phyloP scores from a whole-genome alignment of 1,140 invertebrate genomes.

The Saccostrea cuccullata region DNA sequence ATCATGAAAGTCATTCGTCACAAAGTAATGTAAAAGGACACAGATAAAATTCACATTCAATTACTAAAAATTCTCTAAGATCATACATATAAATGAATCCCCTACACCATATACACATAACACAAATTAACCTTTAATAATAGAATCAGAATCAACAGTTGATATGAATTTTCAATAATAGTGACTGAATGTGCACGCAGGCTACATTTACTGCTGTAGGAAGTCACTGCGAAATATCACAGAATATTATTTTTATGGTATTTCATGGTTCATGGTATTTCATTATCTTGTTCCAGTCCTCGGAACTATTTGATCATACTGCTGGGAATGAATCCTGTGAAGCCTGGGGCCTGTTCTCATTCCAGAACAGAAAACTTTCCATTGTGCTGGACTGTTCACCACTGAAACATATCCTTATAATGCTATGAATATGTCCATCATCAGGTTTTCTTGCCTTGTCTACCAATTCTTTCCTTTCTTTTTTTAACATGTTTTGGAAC shows the following conservation, averaged over 20 bases:
- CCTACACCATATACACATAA: too few species aligned
- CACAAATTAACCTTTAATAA: too few species aligned
- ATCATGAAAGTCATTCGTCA: too few species aligned
- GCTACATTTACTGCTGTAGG: background rate
- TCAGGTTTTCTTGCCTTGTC: conserved; percentile 52
- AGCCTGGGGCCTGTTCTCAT: conserved; percentile 71
- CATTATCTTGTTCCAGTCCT: background rate
- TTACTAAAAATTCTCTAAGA: too few species aligned
- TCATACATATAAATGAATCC: too few species aligned
- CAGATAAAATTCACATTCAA: too few species aligned
- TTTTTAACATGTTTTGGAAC: conserved; percentile 98
- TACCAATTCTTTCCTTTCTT: conserved; percentile 79
- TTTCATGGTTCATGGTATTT: too few species aligned
- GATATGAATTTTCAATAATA: background rate
- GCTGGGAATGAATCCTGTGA: background rate
- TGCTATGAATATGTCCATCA: background rate
- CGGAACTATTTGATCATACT: background rate
- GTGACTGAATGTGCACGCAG: background rate
- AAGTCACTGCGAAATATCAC: background rate
- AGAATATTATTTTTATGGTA: background rate
- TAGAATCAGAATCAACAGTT: too few species aligned
- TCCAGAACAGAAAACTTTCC: background rate
- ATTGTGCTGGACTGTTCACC: background rate
- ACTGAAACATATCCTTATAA: background rate
- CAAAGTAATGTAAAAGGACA: too few species aligned